Evolutionary conservation across 2,888 invertebrate species (phyloP), one percentile per base, ranked within the genome.

Genomic region (Gandaritis pyraliata): DNA sequence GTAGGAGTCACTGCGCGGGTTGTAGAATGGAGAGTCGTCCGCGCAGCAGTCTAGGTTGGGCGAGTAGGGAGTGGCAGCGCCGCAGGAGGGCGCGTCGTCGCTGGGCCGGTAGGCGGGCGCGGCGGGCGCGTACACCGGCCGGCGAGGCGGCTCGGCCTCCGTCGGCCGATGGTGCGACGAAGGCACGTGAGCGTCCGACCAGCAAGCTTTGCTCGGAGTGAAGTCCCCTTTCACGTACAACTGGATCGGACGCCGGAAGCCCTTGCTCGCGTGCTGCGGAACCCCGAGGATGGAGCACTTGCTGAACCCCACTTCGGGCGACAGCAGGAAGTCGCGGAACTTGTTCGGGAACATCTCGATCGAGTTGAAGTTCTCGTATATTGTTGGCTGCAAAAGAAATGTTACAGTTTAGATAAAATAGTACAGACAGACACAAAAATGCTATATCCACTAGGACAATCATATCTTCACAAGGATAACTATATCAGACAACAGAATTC

Each of bases 281-380:
- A 95, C 95, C 30, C 96, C 97, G 46, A 98, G 90, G 1, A 96
- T 95, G 80, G 97, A 97, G 80, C 97, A 97, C 80, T 97, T 97
- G 78, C 95, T 95, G 89, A 98, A 99, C 4, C 98, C 98, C 47
- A 99, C 97, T 80, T 98, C 98, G 0, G 96, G 94, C 18, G 96
- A 96, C 3, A 99, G 93, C 39, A 99, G 93, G 87, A 96, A 99
- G 78, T 98, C 97, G 53, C 97, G 96, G 85, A 99, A 99, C 80
- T 97, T 96, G 74, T 97, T 96, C 7, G 99, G 99, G 74, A 95
- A 96, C 80, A 99, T 94, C 81, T 97, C 95, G 71, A 98, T 97
- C 55, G 93, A 93, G 75, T 95, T 95, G 92, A 96, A 98, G 83
- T 97, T 97, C 76, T 95, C 95, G 82, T 95, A 97, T 69, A 97